A percentile compares a stretch with the other conserved stretches of the same genome.
These are phyloP conservation scores for Bactericera cockerelli DNA, from an alignment of 1,140 invertebrate species.

Conservation along the genomic window DNA sequence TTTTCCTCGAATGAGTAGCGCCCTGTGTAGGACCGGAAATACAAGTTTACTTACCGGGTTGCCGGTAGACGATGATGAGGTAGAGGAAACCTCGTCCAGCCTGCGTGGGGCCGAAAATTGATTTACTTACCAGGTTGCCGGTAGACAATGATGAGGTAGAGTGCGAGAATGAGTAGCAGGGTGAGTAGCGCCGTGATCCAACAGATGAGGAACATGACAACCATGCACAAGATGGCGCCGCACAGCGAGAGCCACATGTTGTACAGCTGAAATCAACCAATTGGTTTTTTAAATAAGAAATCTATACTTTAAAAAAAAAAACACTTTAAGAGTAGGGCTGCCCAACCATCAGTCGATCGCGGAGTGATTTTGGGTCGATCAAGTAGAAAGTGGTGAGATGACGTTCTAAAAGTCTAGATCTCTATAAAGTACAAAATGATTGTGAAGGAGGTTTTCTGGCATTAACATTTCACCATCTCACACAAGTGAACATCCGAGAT, in stretches of 20 bases:
- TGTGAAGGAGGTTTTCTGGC: too few relatives aligned
- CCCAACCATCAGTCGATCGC: too few relatives aligned
- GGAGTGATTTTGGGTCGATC: too few relatives aligned
- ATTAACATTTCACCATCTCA: too few relatives aligned
- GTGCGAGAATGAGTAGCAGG: constrained; percentile 57
- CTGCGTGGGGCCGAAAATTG: too few relatives aligned
- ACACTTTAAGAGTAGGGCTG: constrained; percentile 2
- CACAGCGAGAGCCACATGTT: constrained; percentile 88
- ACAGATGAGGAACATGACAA: constrained; percentile 92
- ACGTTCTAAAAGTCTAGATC: too few relatives aligned
- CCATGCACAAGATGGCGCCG: constrained; percentile 75
- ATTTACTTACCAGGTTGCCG: constrained; percentile 56
- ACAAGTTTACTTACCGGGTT: constrained; percentile 53
- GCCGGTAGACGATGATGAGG: constrained; percentile 49
- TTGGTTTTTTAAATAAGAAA: constrained; percentile 21
- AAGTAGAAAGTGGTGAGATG: too few relatives aligned
- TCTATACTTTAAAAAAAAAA: neutral
- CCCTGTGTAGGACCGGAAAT: too few relatives aligned
- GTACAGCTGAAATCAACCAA: constrained; percentile 76
- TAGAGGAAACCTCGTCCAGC: too few relatives aligned
- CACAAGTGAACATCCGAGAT: too few relatives aligned
- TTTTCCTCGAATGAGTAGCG: neutral
- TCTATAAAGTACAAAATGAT: too few relatives aligned
- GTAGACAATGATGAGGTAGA: constrained; percentile 74
- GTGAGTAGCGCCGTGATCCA: constrained; percentile 85